Evolutionary conservation across 2,113 vertebrate species (phyloP).

Genomic region (Natator depressus): DNA sequence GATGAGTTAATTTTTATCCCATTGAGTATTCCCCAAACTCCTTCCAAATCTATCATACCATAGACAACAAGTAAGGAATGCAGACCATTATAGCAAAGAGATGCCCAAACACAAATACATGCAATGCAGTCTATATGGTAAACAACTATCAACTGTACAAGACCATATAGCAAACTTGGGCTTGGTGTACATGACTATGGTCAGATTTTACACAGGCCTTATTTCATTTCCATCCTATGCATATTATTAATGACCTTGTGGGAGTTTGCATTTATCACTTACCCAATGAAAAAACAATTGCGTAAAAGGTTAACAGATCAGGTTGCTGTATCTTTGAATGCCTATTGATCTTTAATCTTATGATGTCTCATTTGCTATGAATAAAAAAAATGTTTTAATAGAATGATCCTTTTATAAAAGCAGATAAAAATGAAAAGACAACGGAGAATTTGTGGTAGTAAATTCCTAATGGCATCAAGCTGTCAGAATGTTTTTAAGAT

Average conservation of each 20-base stretch:
- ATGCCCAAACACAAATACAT: neutral
- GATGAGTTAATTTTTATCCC: neutral
- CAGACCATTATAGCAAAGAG: neutral
- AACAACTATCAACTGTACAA: neutral
- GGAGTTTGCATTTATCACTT: conserved; percentile 3
- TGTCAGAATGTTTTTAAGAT: conserved; percentile 16
- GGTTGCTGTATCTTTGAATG: neutral
- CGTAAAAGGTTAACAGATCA: neutral
- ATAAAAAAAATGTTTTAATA: conserved; percentile 21
- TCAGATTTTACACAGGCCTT: neutral
- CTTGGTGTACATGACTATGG: neutral
- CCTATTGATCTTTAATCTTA: conserved; percentile 12
- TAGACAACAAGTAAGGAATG: neutral
- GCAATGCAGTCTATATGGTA: neutral
- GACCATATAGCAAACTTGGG: neutral
- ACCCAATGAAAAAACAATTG: neutral
- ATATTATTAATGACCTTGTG: neutral
- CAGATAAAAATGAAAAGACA: neutral
- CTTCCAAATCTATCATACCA: neutral
- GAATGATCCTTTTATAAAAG: neutral
- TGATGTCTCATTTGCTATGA: conserved; percentile 10
- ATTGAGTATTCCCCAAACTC: neutral
- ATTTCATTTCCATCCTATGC: neutral
- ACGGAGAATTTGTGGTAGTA: neutral
- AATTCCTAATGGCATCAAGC: neutral